Percentiles rank a stretch among this genome's conserved stretches.
Evolutionary conservation across 2,113 vertebrate genomes (phyloP).

Genomic region (Phocoena sinus): DNA sequence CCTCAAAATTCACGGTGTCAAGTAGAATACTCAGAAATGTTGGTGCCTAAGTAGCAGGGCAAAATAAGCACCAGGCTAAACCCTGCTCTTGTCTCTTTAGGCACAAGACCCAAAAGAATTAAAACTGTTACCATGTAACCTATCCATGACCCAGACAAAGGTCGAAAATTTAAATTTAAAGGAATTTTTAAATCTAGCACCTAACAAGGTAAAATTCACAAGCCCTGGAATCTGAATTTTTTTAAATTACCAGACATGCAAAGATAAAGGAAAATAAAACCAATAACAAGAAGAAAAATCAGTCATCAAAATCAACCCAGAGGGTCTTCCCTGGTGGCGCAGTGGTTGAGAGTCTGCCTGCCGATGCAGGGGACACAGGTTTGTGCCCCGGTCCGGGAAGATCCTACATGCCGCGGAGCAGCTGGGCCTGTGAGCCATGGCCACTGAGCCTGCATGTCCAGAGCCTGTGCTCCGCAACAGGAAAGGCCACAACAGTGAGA

Average conservation of each 20-base stretch:
- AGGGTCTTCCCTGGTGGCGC: background rate
- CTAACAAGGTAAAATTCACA: conserved; percentile 16
- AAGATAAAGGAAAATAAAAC: background rate
- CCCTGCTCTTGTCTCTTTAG: background rate
- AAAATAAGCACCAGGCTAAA: background rate
- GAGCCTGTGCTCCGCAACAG: no score
- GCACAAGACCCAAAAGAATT: background rate
- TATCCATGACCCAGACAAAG: background rate
- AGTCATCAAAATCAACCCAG: background rate
- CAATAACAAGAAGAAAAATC: background rate
- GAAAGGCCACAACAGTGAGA: no score
- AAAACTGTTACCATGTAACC: background rate
- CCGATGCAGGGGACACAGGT: no score
- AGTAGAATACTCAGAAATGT: background rate
- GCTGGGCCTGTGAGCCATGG: no score
- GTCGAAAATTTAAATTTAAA: conserved; percentile 18
- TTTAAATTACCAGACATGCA: background rate
- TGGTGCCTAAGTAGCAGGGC: background rate
- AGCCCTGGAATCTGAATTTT: background rate
- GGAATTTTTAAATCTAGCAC: background rate
- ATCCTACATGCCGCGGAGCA: no score
- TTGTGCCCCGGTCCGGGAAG: no score
- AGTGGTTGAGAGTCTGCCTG: no score
- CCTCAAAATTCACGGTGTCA: background rate
- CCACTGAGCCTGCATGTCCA: no score